A percentile compares a stretch with the other conserved stretches of the same genome.
Evolutionary conservation across 2,888 invertebrate genomes (phyloP).

Genomic region (Pterostichus niger): DNA sequence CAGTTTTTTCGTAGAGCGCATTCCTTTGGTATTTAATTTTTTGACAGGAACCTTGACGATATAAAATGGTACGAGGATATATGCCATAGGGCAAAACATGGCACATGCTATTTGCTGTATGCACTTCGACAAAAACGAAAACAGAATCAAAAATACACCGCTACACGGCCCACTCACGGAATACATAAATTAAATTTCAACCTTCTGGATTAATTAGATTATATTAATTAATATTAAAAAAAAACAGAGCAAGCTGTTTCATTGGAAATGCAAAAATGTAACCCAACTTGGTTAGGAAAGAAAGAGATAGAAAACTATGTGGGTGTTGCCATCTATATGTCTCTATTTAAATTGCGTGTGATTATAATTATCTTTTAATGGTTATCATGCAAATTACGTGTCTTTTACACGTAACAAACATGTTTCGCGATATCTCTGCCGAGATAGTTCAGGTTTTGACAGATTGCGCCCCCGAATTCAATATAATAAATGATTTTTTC

Average conservation of each 20-base stretch:
- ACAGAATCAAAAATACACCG: slow-evolving; percentile 7
- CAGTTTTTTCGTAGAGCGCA: slow-evolving; percentile 34
- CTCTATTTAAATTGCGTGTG: not conserved
- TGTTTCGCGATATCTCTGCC: not conserved
- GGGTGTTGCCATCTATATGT: slow-evolving; percentile 6
- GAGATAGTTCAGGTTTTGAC: not conserved
- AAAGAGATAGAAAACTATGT: not conserved
- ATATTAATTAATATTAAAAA: slow-evolving; percentile 49
- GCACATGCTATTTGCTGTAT: slow-evolving; percentile 26
- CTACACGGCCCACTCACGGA: slow-evolving; percentile 47
- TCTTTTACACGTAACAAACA: slow-evolving; percentile 6
- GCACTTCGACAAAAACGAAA: slow-evolving; percentile 18
- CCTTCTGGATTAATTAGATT: slow-evolving; percentile 59
- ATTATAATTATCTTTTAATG: not conserved
- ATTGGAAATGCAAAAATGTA: not conserved
- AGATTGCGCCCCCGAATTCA: slow-evolving; percentile 10
- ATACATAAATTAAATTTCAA: slow-evolving; percentile 56
- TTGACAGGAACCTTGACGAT: slow-evolving; percentile 59
- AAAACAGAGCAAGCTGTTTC: not conserved
- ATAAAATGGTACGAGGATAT: slow-evolving; percentile 56
- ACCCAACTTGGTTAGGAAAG: not conserved
- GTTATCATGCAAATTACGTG: not conserved
- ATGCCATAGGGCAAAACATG: slow-evolving; percentile 44
- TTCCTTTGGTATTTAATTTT: slow-evolving; percentile 37
- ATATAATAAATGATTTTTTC: slow-evolving; percentile 26